Percentiles rank a stretch among this genome's conserved stretches.
phyloP scores from a whole-genome alignment of 2,113 vertebrate genomes.

The Myotis yumanensis region DNA sequence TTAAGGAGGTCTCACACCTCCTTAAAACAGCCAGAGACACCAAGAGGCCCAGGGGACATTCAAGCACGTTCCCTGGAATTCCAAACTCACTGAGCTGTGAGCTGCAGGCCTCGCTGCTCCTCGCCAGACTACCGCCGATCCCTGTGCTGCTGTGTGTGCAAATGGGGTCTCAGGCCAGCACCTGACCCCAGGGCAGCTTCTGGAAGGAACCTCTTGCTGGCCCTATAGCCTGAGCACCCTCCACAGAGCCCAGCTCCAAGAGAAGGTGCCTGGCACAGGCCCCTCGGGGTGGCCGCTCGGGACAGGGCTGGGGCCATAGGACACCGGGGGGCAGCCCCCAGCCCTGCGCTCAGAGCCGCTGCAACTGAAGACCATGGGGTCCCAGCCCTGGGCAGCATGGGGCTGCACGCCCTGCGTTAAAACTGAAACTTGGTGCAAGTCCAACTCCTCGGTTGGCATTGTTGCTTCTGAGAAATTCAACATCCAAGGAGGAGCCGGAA shows the following conservation, averaged over 20 bases:
- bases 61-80: too few relatives aligned
- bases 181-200: background rate
- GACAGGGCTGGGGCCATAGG: background rate
- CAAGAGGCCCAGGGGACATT: background rate
- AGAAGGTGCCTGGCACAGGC: background rate
- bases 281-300: background rate
- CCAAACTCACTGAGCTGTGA: background rate
- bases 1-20: background rate
- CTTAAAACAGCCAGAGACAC: background rate
- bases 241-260: background rate
- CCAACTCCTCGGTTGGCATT: background rate
- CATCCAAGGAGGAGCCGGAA: background rate
- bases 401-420: background rate
- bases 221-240: background rate
- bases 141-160: background rate
- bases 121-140: fast-evolving
- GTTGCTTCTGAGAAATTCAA: background rate
- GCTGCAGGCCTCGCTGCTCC: background rate
- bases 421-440: background rate
- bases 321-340: background rate
- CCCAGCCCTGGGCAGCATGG: too few relatives aligned
- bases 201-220: background rate
- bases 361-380: too few relatives aligned
- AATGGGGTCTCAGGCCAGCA: fast-evolving
- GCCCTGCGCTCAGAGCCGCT: background rate